These are phyloP conservation scores for Sminthurides aquaticus DNA, from an alignment of 2,888 invertebrate genomes.

Conservation along the genomic window DNA sequence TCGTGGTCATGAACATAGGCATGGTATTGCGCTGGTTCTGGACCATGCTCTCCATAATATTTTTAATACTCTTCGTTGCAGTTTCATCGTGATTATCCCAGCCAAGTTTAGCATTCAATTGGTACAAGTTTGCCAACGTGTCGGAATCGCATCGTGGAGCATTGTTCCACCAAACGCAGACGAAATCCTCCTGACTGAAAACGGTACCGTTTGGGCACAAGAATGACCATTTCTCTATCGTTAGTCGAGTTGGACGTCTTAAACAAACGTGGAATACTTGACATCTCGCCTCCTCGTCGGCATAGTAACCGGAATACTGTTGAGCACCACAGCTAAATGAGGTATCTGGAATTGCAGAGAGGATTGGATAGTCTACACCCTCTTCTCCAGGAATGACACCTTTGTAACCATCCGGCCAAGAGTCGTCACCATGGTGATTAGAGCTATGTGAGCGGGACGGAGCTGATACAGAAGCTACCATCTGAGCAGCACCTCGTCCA, in stretches of 20 bases:
- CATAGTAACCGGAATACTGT: constrained; percentile 41
- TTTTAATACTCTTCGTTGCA: constrained; percentile 20
- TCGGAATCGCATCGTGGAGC: constrained; percentile 32
- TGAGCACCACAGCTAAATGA: constrained; percentile 36
- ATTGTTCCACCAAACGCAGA: constrained; percentile 42
- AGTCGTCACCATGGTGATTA: constrained; percentile 24
- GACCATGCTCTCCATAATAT: constrained; percentile 18
- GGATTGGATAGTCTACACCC: constrained; percentile 40
- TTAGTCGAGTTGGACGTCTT: constrained; percentile 26
- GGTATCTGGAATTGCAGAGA: constrained; percentile 34
- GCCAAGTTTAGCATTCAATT: constrained; percentile 35
- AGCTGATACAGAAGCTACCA: background rate
- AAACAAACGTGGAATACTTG: constrained; percentile 42
- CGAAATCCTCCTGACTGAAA: constrained; percentile 34
- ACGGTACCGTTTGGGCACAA: constrained; percentile 42
- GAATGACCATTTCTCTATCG: constrained; percentile 39
- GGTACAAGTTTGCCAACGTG: constrained; percentile 28
- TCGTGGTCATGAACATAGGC: background rate
- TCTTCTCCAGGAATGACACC: constrained; percentile 38
- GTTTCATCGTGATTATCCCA: constrained; percentile 37
- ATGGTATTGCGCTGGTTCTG: constrained; percentile 2
- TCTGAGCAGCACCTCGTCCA: background rate
- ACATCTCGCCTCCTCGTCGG: constrained; percentile 36
- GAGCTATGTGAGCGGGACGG: background rate
- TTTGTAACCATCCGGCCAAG: constrained; percentile 37